A percentile compares a stretch with the other conserved stretches of the same genome.
Conservation (phyloP, 2,888 invertebrate species). For the Penaeus monodon region DNA sequence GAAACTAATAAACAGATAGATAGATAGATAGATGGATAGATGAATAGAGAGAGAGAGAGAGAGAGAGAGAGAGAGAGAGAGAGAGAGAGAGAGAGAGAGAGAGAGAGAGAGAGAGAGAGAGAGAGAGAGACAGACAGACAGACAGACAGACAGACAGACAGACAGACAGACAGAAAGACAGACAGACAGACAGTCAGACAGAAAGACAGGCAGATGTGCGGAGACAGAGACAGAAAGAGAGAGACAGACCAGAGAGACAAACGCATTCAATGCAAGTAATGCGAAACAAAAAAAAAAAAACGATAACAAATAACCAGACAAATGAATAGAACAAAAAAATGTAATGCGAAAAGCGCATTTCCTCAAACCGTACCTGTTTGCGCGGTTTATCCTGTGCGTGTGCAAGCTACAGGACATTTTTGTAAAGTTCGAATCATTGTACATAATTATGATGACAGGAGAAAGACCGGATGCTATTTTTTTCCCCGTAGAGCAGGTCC, state of each 20-base stretch:
- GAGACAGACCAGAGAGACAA: neutral
- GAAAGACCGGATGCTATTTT: constrained; percentile 5
- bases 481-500: neutral
- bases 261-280: too few relatives aligned
- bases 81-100: neutral
- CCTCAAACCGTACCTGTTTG: too few relatives aligned
- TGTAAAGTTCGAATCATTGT: constrained; percentile 5
- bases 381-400: too few relatives aligned
- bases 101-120: neutral
- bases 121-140: too few relatives aligned
- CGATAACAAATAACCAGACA: too few relatives aligned
- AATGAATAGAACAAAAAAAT: too few relatives aligned
- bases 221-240: neutral
- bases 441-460: neutral
- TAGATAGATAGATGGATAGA: too few relatives aligned
- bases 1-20: too few relatives aligned
- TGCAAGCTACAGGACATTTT: neutral
- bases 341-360: too few relatives aligned
- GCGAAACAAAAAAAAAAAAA: neutral
- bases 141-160: too few relatives aligned
- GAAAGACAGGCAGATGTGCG: neutral
- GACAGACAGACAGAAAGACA: neutral
- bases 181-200: neutral
- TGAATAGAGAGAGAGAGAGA: neutral
- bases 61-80: neutral